A percentile compares a stretch with the other conserved stretches of the same genome.
These are phyloP conservation scores for Ruditapes philippinarum DNA, from an alignment of 1,140 invertebrate species.

Conservation along the genomic window DNA sequence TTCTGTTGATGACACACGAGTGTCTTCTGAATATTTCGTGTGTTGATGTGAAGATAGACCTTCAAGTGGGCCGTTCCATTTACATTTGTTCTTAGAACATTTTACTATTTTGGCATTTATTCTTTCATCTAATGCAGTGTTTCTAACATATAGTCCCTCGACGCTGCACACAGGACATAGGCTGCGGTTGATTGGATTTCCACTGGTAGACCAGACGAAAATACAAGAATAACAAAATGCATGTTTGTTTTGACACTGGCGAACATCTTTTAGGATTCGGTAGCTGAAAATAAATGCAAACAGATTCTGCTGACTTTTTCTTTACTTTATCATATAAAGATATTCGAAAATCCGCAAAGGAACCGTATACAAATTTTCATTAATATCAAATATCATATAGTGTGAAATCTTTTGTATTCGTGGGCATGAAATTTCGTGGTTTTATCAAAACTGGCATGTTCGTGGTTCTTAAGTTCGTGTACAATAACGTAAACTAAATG, in stretches of 20 bases:
- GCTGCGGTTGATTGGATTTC: constrained; percentile 77
- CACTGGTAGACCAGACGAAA: constrained; percentile 81
- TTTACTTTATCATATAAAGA: no score
- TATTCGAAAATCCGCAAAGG: no score
- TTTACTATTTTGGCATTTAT: constrained; percentile 77
- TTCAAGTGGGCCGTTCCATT: constrained; percentile 79
- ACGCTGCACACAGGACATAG: constrained; percentile 83
- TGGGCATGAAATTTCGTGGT: no score
- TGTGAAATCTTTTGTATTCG: no score
- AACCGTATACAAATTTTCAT: no score
- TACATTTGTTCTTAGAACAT: constrained; percentile 77
- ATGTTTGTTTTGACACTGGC: constrained; percentile 82
- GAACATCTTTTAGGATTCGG: constrained; percentile 80
- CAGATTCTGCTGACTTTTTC: no score
- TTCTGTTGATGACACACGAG: neutral
- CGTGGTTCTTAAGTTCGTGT: no score
- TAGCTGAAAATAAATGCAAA: constrained; percentile 81
- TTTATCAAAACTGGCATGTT: no score
- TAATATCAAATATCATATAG: no score
- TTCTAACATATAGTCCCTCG: constrained; percentile 78
- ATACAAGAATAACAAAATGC: constrained; percentile 84
- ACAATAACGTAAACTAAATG: no score
- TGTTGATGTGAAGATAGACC: constrained; percentile 75
- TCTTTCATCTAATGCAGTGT: constrained; percentile 74
- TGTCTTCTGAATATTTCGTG: constrained; percentile 71